Evolutionary conservation across 1,140 invertebrate species (phyloP).

Genomic region (Eufriesea mexicana): DNA sequence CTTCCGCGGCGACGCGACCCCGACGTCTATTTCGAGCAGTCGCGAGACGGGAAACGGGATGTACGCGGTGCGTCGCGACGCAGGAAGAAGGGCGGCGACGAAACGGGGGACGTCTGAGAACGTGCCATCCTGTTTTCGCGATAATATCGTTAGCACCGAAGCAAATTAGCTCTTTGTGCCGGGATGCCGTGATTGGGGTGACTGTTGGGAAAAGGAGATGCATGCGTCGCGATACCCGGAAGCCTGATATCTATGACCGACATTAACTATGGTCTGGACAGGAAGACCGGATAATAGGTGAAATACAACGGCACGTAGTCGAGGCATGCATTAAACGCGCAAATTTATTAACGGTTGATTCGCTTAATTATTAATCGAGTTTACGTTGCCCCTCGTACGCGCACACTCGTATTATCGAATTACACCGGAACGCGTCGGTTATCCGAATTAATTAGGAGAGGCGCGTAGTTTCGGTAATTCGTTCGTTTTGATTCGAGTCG

Average conservation of each 20-base stretch:
- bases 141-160: conserved; percentile 63
- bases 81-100: too few species aligned
- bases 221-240: not conserved
- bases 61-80: not conserved
- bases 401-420: conserved; percentile 6
- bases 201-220: conserved; percentile 9
- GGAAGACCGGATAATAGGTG: conserved; percentile 40
- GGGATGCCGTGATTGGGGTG: conserved; percentile 57
- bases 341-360: conserved; percentile 45
- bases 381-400: conserved; percentile 16
- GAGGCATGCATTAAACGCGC: conserved; percentile 5
- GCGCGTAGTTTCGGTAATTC: not conserved
- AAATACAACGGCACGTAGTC: conserved; percentile 11
- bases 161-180: conserved; percentile 70
- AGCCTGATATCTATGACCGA: conserved; percentile 28
- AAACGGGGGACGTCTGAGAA: not conserved
- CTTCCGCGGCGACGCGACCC: too few species aligned
- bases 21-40: not conserved
- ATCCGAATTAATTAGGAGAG: conserved; percentile 30
- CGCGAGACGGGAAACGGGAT: not conserved
- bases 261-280: conserved; percentile 43
- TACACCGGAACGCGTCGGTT: conserved; percentile 11
- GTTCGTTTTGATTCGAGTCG: not conserved
- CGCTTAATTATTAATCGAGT: conserved; percentile 47
- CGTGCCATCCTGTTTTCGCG: conserved; percentile 45